Conservation (phyloP, 2,888 invertebrate species). For the Pandemis corylana region DNA sequence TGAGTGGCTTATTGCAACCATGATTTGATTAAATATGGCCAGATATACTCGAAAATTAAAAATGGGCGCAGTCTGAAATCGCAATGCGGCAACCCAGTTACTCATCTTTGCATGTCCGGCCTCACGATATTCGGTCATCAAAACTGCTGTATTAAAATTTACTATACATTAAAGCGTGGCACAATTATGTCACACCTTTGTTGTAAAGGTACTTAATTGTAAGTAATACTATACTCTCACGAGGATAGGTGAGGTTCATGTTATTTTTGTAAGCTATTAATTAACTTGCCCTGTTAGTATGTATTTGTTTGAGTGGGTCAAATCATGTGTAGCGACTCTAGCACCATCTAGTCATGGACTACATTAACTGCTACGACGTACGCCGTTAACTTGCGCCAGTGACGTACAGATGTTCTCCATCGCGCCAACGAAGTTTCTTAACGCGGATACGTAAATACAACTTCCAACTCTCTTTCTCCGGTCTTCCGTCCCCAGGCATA, state of each 20-base stretch:
- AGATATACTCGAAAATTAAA: not conserved
- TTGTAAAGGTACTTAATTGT: not conserved
- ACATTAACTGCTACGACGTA: too few relatives aligned
- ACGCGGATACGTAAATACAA: too few relatives aligned
- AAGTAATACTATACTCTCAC: not conserved
- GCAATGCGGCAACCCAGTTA: slow-evolving; percentile 10
- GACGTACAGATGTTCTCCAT: too few relatives aligned
- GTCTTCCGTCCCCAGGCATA: too few relatives aligned
- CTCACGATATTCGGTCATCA: not conserved
- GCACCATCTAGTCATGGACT: too few relatives aligned
- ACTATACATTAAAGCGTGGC: not conserved
- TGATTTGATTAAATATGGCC: not conserved
- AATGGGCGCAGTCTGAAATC: slow-evolving; percentile 9
- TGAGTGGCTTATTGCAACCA: not conserved
- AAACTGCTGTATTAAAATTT: not conserved
- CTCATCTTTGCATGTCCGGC: not conserved
- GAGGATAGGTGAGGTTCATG: not conserved
- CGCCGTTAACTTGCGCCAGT: too few relatives aligned
- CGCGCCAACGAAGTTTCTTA: too few relatives aligned
- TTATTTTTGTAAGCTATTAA: too few relatives aligned
- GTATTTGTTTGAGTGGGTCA: too few relatives aligned
- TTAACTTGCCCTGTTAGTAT: too few relatives aligned
- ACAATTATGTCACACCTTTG: not conserved
- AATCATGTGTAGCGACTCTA: too few relatives aligned
- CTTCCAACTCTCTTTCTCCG: too few relatives aligned